phyloP scores from a whole-genome alignment of 2,888 invertebrate species.

The Acronicta leporina region DNA sequence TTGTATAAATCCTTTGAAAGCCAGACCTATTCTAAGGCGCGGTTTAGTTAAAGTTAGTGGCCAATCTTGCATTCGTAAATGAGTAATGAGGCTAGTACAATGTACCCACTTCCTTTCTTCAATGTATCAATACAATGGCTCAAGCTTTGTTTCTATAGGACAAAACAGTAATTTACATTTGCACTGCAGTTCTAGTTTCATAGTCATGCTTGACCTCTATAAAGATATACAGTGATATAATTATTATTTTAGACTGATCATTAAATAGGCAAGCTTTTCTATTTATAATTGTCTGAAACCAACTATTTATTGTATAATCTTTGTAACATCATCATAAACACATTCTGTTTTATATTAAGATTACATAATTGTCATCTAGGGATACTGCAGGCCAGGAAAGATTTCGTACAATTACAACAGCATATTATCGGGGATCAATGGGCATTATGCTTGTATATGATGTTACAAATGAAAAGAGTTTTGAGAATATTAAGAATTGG shows the following conservation, averaged over 20 bases:
- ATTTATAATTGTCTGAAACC: conserved; percentile 2
- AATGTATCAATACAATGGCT: conserved; percentile 44
- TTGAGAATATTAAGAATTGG: conserved; percentile 99
- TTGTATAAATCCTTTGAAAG: conserved; percentile 16
- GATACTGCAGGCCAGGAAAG: conserved; percentile 99
- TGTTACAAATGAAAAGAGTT: conserved; percentile 99
- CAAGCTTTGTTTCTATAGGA: conserved; percentile 39
- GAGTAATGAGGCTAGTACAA: conserved; percentile 45
- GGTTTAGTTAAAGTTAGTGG: conserved; percentile 27
- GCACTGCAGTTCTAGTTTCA: conserved; percentile 27
- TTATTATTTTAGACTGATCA: conserved; percentile 6
- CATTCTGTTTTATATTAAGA: conserved; percentile 1
- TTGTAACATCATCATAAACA: background rate
- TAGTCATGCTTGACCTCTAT: conserved; percentile 26
- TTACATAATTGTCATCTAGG: conserved; percentile 88
- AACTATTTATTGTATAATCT: background rate
- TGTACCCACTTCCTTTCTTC: conserved; percentile 57
- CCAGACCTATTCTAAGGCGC: conserved; percentile 27
- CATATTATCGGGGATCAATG: conserved; percentile 99
- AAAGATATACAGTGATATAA: conserved; percentile 4
- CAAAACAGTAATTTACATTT: conserved; percentile 54
- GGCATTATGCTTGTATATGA: conserved; percentile 99
- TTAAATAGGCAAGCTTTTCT: conserved; percentile 4
- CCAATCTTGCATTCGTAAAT: conserved; percentile 43
- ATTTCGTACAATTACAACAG: conserved; percentile 99